Evolutionary conservation across 2,888 invertebrate genomes (phyloP).

Genomic region (Drosophila pseudotalamancana): DNA sequence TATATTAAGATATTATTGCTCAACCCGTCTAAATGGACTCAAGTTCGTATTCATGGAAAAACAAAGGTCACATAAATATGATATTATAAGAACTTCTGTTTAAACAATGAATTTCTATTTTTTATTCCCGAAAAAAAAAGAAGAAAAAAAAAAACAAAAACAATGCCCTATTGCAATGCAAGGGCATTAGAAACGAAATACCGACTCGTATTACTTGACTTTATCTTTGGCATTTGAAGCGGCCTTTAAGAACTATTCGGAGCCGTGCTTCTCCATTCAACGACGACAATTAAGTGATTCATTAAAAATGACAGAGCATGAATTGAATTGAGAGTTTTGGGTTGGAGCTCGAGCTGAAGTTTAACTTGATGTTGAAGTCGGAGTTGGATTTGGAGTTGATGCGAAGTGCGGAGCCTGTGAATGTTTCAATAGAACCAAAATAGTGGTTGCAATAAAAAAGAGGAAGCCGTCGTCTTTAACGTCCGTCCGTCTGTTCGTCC

Average conservation of each 20-base stretch:
- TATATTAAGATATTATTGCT: neutral
- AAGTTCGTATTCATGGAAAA: neutral
- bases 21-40: neutral
- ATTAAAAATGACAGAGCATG: slow-evolving; percentile 79
- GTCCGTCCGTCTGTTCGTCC: too few relatives aligned
- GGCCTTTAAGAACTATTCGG: slow-evolving; percentile 45
- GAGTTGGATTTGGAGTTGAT: slow-evolving; percentile 26
- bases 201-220: slow-evolving; percentile 44
- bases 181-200: slow-evolving; percentile 17
- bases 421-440: slow-evolving; percentile 42
- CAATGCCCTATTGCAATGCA: slow-evolving; percentile 1
- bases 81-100: slow-evolving; percentile 21
- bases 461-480: slow-evolving; percentile 34
- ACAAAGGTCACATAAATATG: slow-evolving; percentile 9
- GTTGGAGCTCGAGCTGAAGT: slow-evolving; percentile 18
- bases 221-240: slow-evolving; percentile 21
- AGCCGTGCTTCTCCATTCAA: slow-evolving; percentile 21
- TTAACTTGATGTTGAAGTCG: slow-evolving; percentile 7
- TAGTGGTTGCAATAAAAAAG: slow-evolving; percentile 60
- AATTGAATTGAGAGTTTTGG: slow-evolving; percentile 71
- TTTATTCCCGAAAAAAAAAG: neutral
- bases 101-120: slow-evolving; percentile 31
- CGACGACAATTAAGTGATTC: slow-evolving; percentile 78
- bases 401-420: slow-evolving; percentile 21
- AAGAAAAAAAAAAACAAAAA: neutral